Evolutionary conservation across 2,888 invertebrate species (phyloP), one percentile per base, ranked within the genome.

Genomic region (Boloria euphrosyne): DNA sequence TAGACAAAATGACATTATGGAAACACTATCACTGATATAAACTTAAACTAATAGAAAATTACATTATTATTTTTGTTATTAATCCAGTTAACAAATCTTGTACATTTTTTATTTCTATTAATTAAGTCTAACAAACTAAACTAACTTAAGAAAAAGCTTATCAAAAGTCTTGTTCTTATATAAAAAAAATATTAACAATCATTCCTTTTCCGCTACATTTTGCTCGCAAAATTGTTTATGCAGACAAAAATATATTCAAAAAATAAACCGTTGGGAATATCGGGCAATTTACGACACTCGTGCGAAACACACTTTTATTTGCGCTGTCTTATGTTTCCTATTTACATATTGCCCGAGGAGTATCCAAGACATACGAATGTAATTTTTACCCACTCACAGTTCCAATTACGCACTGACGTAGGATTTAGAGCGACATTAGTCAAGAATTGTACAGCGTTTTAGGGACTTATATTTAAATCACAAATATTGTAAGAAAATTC

Each of bases 281-380:
- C 44, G 55, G 55, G 55, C 55, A 57, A 57, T 57, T 57, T 57
- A 57, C 55, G 55, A 57, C 55, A 46, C 22, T 57, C 55, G 55
- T 46, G 55, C n/a, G 43, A 44, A 46, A 44, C 44, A 14, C 43
- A 2, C 53, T 62, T 67, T 67, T 61, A 66, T 69, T 67, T 59
- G 51, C 46, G 51, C 22, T 31, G 46, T 66, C 67, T 67, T 67
- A 61, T 67, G 58, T 64, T 54, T 62, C 14, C 27, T 64, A 65
- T 70, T 67, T 65, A 65, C 65, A 65, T 70, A 62, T 67, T 55
- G 54, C 67, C 54, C 44, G 51, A 59, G 65, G 62, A 59, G 52
- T 27, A 59, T 65, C 27, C 62, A 38, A 69, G 18, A 64, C 31
- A 54, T 62, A 65, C 54, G 54, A 65, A 67, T 62, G 27, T 54